phyloP scores from a whole-genome alignment of 1,140 invertebrate genomes.

The Linepithema humile region DNA sequence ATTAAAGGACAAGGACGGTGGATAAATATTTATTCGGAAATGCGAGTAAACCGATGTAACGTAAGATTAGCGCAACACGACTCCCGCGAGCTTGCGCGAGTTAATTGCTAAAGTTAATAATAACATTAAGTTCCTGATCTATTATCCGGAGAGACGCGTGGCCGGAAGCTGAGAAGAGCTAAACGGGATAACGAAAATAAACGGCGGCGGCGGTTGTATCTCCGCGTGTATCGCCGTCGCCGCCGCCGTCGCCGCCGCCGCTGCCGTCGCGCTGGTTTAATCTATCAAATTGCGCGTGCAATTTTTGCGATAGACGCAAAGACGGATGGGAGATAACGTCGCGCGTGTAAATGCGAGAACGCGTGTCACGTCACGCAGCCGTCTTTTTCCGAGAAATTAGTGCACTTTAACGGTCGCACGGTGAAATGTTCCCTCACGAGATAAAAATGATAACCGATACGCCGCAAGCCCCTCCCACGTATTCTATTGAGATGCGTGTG shows the following conservation, averaged over 20 bases:
- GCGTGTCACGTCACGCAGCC: constrained; percentile 2
- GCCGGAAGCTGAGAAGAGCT: neutral
- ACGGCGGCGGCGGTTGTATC: neutral
- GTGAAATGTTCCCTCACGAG: constrained; percentile 27
- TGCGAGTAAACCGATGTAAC: neutral
- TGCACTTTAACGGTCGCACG: constrained; percentile 2
- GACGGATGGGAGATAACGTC: constrained; percentile 23
- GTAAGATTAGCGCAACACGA: neutral
- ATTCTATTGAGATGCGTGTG: neutral
- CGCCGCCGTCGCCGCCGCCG: no score
- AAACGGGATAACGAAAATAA: constrained; percentile 23
- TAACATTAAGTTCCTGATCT: constrained; percentile 26
- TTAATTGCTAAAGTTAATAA: constrained; percentile 44
- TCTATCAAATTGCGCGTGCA: constrained; percentile 36
- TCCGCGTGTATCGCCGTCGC: neutral
- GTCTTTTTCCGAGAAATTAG: constrained; percentile 14
- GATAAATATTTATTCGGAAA: neutral
- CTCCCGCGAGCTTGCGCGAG: neutral
- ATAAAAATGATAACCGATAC: constrained; percentile 56
- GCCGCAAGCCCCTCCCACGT: neutral
- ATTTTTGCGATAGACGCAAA: constrained; percentile 29
- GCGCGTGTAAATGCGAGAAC: neutral
- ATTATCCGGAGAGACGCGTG: neutral
- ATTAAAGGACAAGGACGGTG: neutral
- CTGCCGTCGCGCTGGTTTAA: constrained; percentile 8